A percentile compares a stretch with the other conserved stretches of the same genome.
Evolutionary conservation across 2,888 invertebrate genomes (phyloP).

Genomic region (Junonia oenone): DNA sequence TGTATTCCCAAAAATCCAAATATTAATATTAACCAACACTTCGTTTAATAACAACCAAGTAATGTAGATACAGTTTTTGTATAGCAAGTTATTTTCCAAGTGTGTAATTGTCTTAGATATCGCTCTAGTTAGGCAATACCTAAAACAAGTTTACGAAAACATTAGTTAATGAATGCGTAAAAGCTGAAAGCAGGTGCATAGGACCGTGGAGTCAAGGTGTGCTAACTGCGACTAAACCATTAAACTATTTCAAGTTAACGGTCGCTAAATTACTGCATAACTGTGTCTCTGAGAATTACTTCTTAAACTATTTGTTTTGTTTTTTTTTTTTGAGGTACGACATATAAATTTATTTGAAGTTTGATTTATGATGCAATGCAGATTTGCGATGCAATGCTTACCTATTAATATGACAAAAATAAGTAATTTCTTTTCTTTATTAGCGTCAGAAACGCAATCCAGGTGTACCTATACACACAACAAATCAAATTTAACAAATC

Average conservation of each 20-base stretch:
- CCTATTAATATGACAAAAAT: no score
- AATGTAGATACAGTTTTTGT: no score
- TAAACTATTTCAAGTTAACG: neutral
- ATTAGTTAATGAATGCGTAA: conserved; percentile 6
- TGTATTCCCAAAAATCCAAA: no score
- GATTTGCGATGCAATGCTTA: no score
- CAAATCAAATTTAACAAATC: neutral
- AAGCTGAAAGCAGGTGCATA: conserved; percentile 11
- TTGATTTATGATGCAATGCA: no score
- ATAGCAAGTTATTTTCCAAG: neutral
- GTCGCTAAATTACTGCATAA: neutral
- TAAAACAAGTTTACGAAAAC: conserved; percentile 13
- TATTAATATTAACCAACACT: no score
- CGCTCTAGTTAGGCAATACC: neutral
- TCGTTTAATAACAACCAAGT: no score
- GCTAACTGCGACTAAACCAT: neutral
- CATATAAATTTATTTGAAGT: no score
- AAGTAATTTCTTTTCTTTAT: no score
- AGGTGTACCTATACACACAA: no score
- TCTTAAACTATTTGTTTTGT: neutral
- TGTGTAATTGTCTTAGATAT: neutral
- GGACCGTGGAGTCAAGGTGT: conserved; percentile 10
- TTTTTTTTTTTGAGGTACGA: neutral
- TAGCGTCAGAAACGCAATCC: no score
- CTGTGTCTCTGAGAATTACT: neutral